A percentile compares a stretch with the other conserved stretches of the same genome.
Evolutionary conservation across 2,888 invertebrate species (phyloP).

Genomic region (Athalia rosae): DNA sequence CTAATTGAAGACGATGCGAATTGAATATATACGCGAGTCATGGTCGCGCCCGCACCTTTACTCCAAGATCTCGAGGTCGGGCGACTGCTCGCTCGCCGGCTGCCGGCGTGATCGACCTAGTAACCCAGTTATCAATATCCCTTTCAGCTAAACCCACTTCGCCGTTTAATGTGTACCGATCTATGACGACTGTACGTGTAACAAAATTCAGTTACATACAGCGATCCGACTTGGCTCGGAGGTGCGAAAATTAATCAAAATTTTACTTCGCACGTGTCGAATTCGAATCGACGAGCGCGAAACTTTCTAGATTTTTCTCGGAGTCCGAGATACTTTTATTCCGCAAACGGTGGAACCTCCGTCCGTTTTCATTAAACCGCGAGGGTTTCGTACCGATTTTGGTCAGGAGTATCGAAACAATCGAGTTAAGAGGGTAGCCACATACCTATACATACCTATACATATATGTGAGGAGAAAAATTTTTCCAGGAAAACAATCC

Average conservation of each 20-base stretch:
- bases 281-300: too few species aligned
- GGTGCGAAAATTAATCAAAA: slow-evolving; percentile 28
- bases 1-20: background rate
- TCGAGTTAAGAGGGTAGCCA: too few species aligned
- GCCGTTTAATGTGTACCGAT: slow-evolving; percentile 45
- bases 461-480: too few species aligned
- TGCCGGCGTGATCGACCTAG: slow-evolving; percentile 52
- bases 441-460: too few species aligned
- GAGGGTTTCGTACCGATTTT: too few species aligned
- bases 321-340: too few species aligned
- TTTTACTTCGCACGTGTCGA: too few species aligned
- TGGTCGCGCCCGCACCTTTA: slow-evolving; percentile 26
- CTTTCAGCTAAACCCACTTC: slow-evolving; percentile 47
- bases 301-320: too few species aligned
- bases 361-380: too few species aligned
- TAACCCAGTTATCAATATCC: slow-evolving; percentile 56
- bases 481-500: too few species aligned
- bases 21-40: background rate
- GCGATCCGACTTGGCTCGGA: background rate
- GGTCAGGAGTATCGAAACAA: too few species aligned
- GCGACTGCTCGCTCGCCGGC: slow-evolving; percentile 47
- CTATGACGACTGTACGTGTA: background rate
- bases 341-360: too few species aligned
- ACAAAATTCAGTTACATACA: slow-evolving; percentile 33
- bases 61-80: slow-evolving; percentile 45